phyloP scores from a whole-genome alignment of 2,888 invertebrate species.

The Pollenia labialis region DNA sequence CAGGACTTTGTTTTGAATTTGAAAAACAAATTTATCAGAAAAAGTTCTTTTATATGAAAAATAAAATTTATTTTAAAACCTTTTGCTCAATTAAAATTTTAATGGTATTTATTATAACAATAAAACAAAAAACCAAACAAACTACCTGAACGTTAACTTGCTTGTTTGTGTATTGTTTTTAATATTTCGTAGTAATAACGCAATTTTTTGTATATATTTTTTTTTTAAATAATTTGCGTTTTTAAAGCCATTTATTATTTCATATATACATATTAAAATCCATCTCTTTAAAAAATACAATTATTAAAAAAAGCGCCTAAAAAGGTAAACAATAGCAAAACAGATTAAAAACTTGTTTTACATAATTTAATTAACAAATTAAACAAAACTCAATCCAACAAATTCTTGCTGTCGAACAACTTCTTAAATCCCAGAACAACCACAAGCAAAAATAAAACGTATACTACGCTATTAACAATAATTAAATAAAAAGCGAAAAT shows the following conservation, averaged over 20 bases:
- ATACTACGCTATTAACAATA: background rate
- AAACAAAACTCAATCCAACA: slow-evolving; percentile 6
- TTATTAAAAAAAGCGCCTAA: background rate
- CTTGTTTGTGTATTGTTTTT: background rate
- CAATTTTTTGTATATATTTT: background rate
- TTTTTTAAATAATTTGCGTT: background rate
- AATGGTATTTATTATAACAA: background rate
- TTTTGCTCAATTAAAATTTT: background rate
- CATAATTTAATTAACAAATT: slow-evolving; percentile 46
- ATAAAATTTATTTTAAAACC: background rate
- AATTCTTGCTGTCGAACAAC: background rate
- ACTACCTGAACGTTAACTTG: background rate
- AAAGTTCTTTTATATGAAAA: no score
- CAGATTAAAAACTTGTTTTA: background rate
- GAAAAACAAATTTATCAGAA: no score
- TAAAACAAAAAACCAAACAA: background rate
- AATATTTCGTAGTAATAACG: background rate
- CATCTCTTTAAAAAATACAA: background rate
- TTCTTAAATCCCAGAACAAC: background rate
- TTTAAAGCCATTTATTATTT: background rate
- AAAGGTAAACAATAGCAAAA: slow-evolving; percentile 25
- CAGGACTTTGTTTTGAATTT: background rate
- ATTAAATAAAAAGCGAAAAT: background rate
- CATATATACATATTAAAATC: background rate
- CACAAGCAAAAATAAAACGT: background rate